Evolutionary conservation across 2,888 invertebrate species (phyloP), one percentile per base, ranked within the genome.

Genomic region (Scaptomyza polygonia): DNA sequence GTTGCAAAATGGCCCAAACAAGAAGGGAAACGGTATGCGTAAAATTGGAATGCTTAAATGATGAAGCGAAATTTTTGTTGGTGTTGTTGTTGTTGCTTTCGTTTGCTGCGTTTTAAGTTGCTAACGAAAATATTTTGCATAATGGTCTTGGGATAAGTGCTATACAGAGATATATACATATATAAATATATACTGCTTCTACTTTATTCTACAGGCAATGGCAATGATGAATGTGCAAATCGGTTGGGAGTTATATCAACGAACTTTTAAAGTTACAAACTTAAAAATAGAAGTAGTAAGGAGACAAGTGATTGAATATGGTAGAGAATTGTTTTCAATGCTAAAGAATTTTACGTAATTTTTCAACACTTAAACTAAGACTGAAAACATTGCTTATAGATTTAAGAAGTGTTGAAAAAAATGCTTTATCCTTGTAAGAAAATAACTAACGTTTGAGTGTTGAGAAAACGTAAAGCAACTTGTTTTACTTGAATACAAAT

Each of bases 41-140:
- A 63, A 74, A 82, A 86, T 85, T 79, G 68, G 68, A 69, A 79
- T 85, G 56, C 86, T 74, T 77, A 86, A 86, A 81, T 84, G 85
- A 86, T 81, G 66, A 81, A 86, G 78, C 61, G 78, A 76, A 54
- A 54, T 55, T 9, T 34, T 39, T 48, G 18, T 44, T 49, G 18
- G 51, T 54, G 45, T 29, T 54, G 18, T 54, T 54, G 45, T 29
- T 54, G 49, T 14, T 36, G 52, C 1, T 48, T 14, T n/a, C 14
- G 29, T 45, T 34, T 70, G 48, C 57, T 34, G 59, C 55, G 54
- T 68, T 76, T 76, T 71, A 72, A 77, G 76, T 75, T 73, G 59
- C 44, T 40, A 56, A 43, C 53, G 14, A 57, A 32, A 66, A 48
- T 62, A 57, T 56, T 39, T 72, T 72, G 48, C 70, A 72, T 74